A percentile compares a stretch with the other conserved stretches of the same genome.
Evolutionary conservation across 30 jellyfish, hydroid and myxozoan species (phyloP).

Genomic region (Aurelia sp.): DNA sequence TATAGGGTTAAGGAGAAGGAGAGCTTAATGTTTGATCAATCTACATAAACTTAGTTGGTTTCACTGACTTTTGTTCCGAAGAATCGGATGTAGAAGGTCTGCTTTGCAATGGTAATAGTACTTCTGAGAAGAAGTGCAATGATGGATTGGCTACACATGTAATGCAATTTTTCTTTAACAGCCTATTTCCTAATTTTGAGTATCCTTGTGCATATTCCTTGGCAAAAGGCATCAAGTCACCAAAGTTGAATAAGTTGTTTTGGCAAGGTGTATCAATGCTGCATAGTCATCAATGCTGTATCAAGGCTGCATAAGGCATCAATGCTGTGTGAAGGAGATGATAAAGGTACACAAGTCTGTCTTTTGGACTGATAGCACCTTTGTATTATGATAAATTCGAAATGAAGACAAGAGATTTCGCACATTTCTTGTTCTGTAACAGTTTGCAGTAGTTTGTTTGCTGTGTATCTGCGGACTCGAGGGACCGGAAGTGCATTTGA

Average conservation of each 20-base stretch:
- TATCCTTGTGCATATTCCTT: slow-evolving; percentile 13
- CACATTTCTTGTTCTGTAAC: no score
- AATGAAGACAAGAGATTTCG: no score
- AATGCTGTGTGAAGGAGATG: no score
- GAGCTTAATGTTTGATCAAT: neutral
- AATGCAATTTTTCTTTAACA: slow-evolving; percentile 1
- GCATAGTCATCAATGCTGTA: no score
- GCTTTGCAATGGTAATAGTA: neutral
- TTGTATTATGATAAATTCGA: no score
- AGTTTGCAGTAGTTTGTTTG: no score
- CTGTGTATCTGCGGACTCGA: no score
- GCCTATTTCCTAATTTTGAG: neutral
- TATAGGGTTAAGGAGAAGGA: slow-evolving; percentile 5
- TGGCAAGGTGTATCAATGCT: slow-evolving; percentile 29
- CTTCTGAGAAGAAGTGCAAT: neutral
- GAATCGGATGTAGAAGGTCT: neutral
- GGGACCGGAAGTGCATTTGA: no score
- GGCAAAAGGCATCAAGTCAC: neutral
- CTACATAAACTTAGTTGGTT: slow-evolving; percentile 2
- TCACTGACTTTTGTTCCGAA: neutral
- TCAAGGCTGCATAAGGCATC: no score
- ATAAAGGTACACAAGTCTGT: no score
- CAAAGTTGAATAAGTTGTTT: neutral
- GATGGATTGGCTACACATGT: slow-evolving; percentile 4
- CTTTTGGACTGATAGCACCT: no score